A percentile compares a stretch with the other conserved stretches of the same genome.
Conservation (phyloP, 2,888 invertebrate genomes). For the Lasius fuliginosus region DNA sequence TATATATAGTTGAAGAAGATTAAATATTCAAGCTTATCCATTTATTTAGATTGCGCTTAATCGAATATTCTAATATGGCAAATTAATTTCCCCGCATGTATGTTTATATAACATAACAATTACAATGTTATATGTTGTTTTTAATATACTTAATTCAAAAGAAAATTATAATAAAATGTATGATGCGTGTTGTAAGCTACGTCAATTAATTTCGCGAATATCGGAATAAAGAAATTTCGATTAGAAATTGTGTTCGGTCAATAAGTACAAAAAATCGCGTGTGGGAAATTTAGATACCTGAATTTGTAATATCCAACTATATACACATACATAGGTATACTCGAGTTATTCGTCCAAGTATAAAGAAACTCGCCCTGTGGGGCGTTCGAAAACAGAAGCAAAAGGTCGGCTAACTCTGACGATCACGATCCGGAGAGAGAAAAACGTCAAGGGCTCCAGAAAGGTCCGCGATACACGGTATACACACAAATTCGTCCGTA, state of each 20-base stretch:
- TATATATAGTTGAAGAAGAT: neutral
- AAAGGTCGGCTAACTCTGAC: slow-evolving; percentile 5
- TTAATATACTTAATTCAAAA: neutral
- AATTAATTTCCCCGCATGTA: neutral
- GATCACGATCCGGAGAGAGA: neutral
- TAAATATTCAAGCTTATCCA: neutral
- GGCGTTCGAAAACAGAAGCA: slow-evolving; percentile 10
- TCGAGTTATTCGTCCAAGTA: slow-evolving; percentile 4
- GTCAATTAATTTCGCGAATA: neutral
- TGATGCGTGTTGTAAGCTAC: neutral
- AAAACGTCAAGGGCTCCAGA: slow-evolving; percentile 9
- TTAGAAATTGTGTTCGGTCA: neutral
- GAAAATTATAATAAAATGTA: neutral
- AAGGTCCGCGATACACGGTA: neutral
- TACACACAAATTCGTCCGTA: slow-evolving; percentile 25
- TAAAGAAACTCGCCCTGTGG: neutral
- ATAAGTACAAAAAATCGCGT: neutral
- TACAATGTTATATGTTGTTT: neutral
- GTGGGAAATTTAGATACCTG: neutral
- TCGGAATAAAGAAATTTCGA: neutral
- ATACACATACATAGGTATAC: neutral
- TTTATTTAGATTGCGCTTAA: neutral
- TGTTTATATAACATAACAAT: neutral
- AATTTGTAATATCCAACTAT: neutral
- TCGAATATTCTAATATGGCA: slow-evolving; percentile 5